Evolutionary conservation across 2,888 invertebrate genomes (phyloP), one percentile per base, ranked within the genome.

Genomic region (Ochlodes sylvanus): DNA sequence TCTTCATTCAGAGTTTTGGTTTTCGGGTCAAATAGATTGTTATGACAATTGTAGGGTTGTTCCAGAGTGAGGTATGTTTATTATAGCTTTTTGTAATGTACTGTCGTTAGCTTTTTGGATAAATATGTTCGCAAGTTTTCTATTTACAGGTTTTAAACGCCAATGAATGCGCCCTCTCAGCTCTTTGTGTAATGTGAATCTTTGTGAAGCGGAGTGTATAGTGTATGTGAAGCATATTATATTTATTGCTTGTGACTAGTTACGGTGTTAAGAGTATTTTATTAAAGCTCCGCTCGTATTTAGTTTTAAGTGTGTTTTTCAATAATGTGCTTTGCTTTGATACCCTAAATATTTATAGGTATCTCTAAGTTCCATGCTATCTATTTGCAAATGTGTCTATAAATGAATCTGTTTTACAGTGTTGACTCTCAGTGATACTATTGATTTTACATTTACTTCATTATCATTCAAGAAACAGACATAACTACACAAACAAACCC

Each of bases 261-360:
- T 47, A 15, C 2, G 2, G 27, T 60, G 60, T 44, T 60, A 10
- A 44, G 27, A 7, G 19, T 52, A 66, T 41, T 41, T 41, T 19
- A 15, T 58, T 42, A 14, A 70, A 9, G 55, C 67, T 70, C 12
- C 17, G 50, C 44, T 58, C 60, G 17, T 64, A 69, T 52, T 60
- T 50, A 7, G 9, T 34, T 52, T 42, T 69, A 0, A 66, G 32
- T 12, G 50, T 63, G 17, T 47, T 44, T 54, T 67, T 54, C 10
- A 63, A 14, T 7, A 7, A 15, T 4, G 55, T 65, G 27, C 41
- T 19, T 42, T 67, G 67, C 17, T n/a, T n/a, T 44, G 42, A n/a
- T 63, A 67, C 34, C 63, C 67, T 55, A 70, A n/a, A 19, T 70
- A 70, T 54, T 67, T 67, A 14, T 67, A 70, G 1, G 57, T 42